Conservation (phyloP, 2,888 invertebrate species). For the Perizoma flavofasciatum region DNA sequence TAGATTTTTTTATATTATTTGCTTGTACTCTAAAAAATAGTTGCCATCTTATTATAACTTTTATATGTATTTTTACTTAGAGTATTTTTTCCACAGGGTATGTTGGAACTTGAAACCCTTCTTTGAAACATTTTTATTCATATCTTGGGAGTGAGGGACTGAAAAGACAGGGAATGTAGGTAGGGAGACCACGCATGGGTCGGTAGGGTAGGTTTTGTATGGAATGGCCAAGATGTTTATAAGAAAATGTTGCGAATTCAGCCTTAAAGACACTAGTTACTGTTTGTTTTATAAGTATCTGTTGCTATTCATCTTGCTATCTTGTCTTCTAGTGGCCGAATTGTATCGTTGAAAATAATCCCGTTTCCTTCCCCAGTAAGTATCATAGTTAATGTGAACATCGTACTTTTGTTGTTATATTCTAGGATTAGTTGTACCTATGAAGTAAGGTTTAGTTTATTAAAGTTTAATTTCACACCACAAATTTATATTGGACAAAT, state of each 20-base stretch:
- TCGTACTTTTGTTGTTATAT: constrained; percentile 58
- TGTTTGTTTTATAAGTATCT: constrained; percentile 19
- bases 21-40: constrained; percentile 58
- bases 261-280: constrained; percentile 45
- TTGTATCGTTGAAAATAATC: constrained; percentile 6
- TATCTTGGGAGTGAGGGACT: constrained; percentile 70
- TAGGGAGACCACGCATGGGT: constrained; percentile 61
- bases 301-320: constrained; percentile 10
- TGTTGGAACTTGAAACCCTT: constrained; percentile 54
- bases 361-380: constrained; percentile 16
- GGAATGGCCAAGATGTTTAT: constrained; percentile 66
- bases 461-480: constrained; percentile 47
- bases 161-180: constrained; percentile 76
- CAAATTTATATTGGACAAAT: constrained; percentile 53
- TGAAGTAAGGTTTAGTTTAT: constrained; percentile 46
- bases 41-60: constrained; percentile 64
- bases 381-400: constrained; percentile 36
- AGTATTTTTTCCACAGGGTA: constrained; percentile 70
- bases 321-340: constrained; percentile 13
- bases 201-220: constrained; percentile 75
- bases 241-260: constrained; percentile 55
- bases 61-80: constrained; percentile 50
- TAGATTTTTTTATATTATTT: constrained; percentile 41
- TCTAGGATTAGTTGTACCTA: constrained; percentile 49
- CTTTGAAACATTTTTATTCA: constrained; percentile 62